A percentile compares a stretch with the other conserved stretches of the same genome.
Evolutionary conservation across 2,888 invertebrate species (phyloP).

Genomic region (Orchesella flavescens): DNA sequence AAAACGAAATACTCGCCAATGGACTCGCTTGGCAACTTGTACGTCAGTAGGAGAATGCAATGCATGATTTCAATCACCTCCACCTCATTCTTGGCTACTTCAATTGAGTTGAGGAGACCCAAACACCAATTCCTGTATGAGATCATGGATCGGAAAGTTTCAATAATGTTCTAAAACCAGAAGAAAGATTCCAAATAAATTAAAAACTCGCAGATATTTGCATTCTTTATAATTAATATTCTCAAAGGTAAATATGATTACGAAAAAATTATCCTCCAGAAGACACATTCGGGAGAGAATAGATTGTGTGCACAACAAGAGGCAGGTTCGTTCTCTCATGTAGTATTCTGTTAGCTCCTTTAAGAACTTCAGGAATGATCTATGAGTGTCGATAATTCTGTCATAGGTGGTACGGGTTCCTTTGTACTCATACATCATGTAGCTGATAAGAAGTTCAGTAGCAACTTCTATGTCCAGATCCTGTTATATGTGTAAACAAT

Average conservation of each 20-base stretch:
- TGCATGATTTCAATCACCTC: constrained; percentile 68
- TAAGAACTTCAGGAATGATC: constrained; percentile 48
- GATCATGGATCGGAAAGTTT: constrained; percentile 36
- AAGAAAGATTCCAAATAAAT: constrained; percentile 6
- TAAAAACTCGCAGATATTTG: neutral
- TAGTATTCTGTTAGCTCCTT: constrained; percentile 64
- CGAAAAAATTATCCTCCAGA: constrained; percentile 56
- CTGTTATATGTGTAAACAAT: constrained; percentile 25
- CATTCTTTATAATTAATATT: no score
- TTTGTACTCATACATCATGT: constrained; percentile 70
- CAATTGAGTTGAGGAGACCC: constrained; percentile 55
- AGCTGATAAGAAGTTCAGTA: constrained; percentile 64
- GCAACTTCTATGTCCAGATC: constrained; percentile 62
- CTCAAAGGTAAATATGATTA: constrained; percentile 39
- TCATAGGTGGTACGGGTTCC: constrained; percentile 63
- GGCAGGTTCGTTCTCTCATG: constrained; percentile 64
- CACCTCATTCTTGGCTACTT: constrained; percentile 52
- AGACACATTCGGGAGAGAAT: constrained; percentile 65
- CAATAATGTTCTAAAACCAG: constrained; percentile 59
- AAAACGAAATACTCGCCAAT: constrained; percentile 48
- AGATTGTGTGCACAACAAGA: constrained; percentile 67
- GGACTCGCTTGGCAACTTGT: constrained; percentile 54
- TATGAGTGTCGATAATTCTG: constrained; percentile 64
- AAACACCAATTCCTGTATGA: constrained; percentile 51
- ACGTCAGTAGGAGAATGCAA: constrained; percentile 60